Base-by-base conservation (phyloP, 2,888 invertebrate species). In the Ophioninae sp. region DNA sequence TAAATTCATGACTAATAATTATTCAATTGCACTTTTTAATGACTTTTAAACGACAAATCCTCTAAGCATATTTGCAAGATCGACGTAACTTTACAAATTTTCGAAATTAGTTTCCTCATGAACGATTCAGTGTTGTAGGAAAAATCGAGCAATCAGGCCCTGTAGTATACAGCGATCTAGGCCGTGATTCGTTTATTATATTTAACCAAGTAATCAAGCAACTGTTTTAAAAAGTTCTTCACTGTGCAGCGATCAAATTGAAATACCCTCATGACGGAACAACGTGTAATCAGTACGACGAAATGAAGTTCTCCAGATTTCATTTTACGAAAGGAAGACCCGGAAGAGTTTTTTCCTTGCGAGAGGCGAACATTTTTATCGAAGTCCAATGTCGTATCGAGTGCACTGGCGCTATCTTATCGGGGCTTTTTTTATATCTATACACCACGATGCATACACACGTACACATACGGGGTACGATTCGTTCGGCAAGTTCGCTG, bases 321-420 rank as follows among this genome's bases (percentile, higher is more conserved):
- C 17, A 64, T 64, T 64, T 64, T 64, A 64, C 41, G 41, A 20
- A 41, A 23, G 39, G 13, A 1, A 7, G 17, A 17, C 6, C 21
- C 17, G 20, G 50, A 70, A 37, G 67, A 73, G 59, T n/a, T 7
- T 20, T 56, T 7, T 13, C 21, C 37, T 23, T 20, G 30, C 65
- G 73, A 67, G 44, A 56, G 67, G 68, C 77, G 68, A 82, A 68
- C 30, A 73, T 68, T 82, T 81, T 82, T 73, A 78, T 78, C 30
- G 68, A 62, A 82, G 50, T 59, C 77, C 68, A 67, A 77, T 73
- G 73, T 30, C 67, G 37, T 41, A 67, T 81, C 70, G 76, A 65
- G 69, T 75, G 68, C 21, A 56, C 59, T 78, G 23, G 57, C 70
- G 56, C 81, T 50, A 75, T 81, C 69, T 64, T 50, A 75, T 57